phyloP scores from a whole-genome alignment of 2,113 vertebrate species.

The Calyptomena viridis region DNA sequence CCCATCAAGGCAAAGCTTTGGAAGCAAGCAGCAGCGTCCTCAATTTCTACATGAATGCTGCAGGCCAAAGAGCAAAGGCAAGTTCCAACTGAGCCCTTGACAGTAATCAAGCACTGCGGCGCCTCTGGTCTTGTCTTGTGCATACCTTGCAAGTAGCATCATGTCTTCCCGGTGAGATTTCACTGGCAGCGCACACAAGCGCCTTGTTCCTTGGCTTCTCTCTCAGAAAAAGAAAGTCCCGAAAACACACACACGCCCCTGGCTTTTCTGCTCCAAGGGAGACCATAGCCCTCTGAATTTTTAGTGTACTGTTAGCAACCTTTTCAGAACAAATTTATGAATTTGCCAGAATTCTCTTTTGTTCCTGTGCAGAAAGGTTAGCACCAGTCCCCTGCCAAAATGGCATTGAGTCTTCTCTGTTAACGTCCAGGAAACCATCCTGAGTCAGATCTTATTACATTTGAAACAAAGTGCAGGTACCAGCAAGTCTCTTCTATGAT shows the following conservation, averaged over 20 bases:
- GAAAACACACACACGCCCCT: not conserved
- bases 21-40: slow-evolving; percentile 83
- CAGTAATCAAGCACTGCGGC: slow-evolving; percentile 90
- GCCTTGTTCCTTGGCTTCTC: slow-evolving; percentile 46
- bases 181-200: slow-evolving; percentile 69
- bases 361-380: not conserved
- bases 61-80: slow-evolving; percentile 89
- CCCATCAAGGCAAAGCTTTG: slow-evolving; percentile 81
- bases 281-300: not conserved
- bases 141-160: slow-evolving; percentile 95
- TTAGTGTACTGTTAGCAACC: not conserved
- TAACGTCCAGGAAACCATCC: slow-evolving; percentile 34
- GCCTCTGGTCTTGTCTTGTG: slow-evolving; percentile 98
- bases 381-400: not conserved
- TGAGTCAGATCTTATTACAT: slow-evolving; percentile 57
- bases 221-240: slow-evolving; percentile 45
- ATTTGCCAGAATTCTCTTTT: slow-evolving; percentile 18
- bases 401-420: slow-evolving; percentile 14
- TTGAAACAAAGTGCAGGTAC: slow-evolving; percentile 44
- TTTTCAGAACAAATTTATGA: slow-evolving; percentile 3
- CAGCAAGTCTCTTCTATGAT: slow-evolving; percentile 45
- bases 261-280: slow-evolving; percentile 3
- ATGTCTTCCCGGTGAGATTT: slow-evolving; percentile 86
- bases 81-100: slow-evolving; percentile 87
- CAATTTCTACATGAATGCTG: slow-evolving; percentile 89